Evolutionary conservation across 2,797 vertebrate species (phyloP).

Genomic region (Odontamblyopus lacepedii): DNA sequence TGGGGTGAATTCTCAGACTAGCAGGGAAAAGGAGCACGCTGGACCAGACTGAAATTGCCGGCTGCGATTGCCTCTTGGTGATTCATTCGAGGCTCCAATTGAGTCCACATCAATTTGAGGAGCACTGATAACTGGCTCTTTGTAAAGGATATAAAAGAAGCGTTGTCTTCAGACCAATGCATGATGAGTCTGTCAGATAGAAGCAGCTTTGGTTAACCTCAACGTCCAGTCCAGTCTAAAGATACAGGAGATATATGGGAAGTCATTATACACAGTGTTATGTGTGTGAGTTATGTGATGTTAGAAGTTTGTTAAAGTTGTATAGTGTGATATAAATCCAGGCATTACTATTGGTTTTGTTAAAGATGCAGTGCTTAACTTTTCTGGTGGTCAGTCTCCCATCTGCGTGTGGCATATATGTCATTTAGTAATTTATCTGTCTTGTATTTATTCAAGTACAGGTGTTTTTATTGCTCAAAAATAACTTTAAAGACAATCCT

Average conservation of each 20-base stretch:
- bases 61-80: constrained; percentile 11
- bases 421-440: too few species aligned
- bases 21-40: constrained; percentile 16
- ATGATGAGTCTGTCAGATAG: constrained; percentile 14
- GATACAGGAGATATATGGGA: not conserved
- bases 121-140: constrained; percentile 17
- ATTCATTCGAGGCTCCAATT: constrained; percentile 32
- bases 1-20: constrained; percentile 15
- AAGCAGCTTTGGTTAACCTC: constrained; percentile 8
- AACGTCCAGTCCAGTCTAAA: not conserved
- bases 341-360: not conserved
- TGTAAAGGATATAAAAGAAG: constrained; percentile 22
- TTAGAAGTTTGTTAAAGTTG: too few species aligned
- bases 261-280: not conserved
- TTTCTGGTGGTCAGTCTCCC: too few species aligned
- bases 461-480: too few species aligned
- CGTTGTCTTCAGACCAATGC: constrained; percentile 1
- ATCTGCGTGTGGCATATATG: too few species aligned
- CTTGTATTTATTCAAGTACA: too few species aligned
- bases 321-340: not conserved
- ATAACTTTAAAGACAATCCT: too few species aligned
- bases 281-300: too few species aligned
- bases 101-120: constrained; percentile 25
- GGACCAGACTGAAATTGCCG: constrained; percentile 9
- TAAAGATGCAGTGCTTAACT: not conserved